Conservation (phyloP, 2,113 vertebrate species). For the Phocoena sinus region DNA sequence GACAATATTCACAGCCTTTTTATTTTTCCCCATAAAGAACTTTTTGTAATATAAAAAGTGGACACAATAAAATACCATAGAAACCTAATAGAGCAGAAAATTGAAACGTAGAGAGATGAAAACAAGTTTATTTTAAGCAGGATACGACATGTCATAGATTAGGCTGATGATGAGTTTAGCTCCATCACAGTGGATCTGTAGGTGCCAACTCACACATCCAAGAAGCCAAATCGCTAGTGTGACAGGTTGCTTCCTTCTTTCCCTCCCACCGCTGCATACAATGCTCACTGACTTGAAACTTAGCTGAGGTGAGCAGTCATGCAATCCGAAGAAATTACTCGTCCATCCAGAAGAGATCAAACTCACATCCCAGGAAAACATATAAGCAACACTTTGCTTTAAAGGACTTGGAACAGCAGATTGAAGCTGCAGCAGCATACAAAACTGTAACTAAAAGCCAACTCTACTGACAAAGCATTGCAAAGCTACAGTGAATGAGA, state of each 20-base stretch:
- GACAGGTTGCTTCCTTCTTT: neutral
- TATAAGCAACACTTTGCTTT: neutral
- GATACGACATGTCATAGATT: neutral
- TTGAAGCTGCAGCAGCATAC: neutral
- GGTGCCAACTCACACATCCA: neutral
- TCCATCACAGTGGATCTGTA: neutral
- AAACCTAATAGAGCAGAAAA: constrained; percentile 33
- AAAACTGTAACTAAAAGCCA: neutral
- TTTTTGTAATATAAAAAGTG: neutral
- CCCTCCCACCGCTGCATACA: neutral
- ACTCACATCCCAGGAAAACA: neutral
- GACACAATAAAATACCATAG: neutral
- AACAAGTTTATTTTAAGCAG: constrained; percentile 43
- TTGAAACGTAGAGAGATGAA: constrained; percentile 7
- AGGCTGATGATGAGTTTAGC: neutral
- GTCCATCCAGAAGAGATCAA: neutral
- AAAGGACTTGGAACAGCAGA: neutral
- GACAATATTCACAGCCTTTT: neutral
- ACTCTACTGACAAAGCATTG: neutral
- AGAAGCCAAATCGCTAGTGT: neutral
- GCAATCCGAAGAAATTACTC: neutral
- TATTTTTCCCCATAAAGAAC: neutral
- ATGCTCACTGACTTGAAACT: neutral
- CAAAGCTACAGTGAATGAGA: neutral
- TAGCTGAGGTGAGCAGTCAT: neutral